These are phyloP conservation scores for Tachina fera DNA, from an alignment of 2,888 invertebrate species.

Conservation along the genomic window DNA sequence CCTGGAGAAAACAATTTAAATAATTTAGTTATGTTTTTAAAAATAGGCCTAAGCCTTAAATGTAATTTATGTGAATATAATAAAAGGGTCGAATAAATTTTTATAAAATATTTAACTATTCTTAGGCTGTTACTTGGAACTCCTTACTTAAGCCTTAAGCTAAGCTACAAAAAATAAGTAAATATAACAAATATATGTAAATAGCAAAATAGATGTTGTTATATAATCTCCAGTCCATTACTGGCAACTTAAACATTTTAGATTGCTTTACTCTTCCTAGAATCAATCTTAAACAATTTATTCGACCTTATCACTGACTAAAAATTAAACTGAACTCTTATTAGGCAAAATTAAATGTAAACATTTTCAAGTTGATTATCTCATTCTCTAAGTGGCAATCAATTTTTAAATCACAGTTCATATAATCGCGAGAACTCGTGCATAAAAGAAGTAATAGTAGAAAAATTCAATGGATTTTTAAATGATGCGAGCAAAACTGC, in stretches of 20 bases:
- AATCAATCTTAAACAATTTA: neutral
- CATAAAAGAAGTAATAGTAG: neutral
- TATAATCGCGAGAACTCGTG: slow-evolving; percentile 19
- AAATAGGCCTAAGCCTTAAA: neutral
- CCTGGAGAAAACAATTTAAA: no score
- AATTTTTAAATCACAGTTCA: slow-evolving; percentile 16
- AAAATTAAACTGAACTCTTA: slow-evolving; percentile 13
- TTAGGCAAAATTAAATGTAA: neutral
- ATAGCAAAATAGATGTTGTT: neutral
- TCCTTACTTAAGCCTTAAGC: neutral
- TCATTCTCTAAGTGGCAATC: neutral
- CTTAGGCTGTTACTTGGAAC: neutral
- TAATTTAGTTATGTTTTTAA: no score
- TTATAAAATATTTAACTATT: neutral
- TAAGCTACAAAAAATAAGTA: neutral
- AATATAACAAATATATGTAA: no score
- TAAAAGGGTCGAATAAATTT: no score
- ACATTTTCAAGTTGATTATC: slow-evolving; percentile 15
- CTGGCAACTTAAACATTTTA: neutral
- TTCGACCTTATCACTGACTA: neutral
- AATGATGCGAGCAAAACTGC: slow-evolving; percentile 19
- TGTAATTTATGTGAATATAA: neutral
- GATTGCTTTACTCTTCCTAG: neutral
- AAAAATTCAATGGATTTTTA: slow-evolving; percentile 31
- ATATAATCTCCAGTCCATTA: neutral